These are phyloP conservation scores for Caloenas nicobarica DNA, from an alignment of 2,113 vertebrate genomes.

Conservation along the genomic window DNA sequence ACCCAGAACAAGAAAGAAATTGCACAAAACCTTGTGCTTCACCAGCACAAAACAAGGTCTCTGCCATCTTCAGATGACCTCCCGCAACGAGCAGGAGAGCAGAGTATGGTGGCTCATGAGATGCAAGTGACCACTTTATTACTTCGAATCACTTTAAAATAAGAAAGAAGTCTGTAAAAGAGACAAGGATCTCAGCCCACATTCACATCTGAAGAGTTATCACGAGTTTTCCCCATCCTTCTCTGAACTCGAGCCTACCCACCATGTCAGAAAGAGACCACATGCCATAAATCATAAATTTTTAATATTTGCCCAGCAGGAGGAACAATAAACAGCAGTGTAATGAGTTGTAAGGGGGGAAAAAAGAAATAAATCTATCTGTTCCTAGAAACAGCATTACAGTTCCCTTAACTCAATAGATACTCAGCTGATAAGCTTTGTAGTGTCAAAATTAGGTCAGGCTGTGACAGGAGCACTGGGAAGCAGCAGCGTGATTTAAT, in stretches of 20 bases:
- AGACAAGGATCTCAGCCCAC: not conserved
- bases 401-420: not conserved
- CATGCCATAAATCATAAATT: not conserved
- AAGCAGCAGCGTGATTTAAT: not conserved
- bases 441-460: slow-evolving; percentile 11
- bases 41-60: not conserved
- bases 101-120: accelerated
- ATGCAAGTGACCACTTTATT: not conserved
- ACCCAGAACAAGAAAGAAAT: not conserved
- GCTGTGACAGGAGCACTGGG: not conserved
- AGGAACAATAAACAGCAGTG: not conserved
- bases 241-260: not conserved
- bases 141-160: not conserved
- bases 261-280: not conserved
- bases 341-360: not conserved
- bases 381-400: not conserved
- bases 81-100: no score
- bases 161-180: not conserved
- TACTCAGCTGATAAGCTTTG: not conserved
- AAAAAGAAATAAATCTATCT: not conserved
- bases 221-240: not conserved
- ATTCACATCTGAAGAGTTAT: not conserved
- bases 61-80: not conserved
- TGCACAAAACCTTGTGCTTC: not conserved
- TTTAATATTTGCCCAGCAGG: not conserved